These are phyloP conservation scores for Diglossa cyanea DNA, from an alignment of 2,797 vertebrate species.

Conservation along the genomic window DNA sequence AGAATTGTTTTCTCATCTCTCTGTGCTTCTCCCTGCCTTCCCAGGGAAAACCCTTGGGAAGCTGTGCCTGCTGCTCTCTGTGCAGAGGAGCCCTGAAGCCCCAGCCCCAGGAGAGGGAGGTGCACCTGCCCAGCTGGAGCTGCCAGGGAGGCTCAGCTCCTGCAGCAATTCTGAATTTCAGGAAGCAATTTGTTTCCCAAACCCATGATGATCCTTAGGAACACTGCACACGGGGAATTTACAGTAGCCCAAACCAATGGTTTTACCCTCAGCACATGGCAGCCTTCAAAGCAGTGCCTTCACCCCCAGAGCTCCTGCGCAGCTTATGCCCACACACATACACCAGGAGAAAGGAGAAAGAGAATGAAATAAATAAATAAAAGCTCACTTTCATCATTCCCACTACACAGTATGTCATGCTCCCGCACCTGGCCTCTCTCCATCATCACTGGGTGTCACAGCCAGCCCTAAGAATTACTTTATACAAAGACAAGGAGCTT, in stretches of 20 bases:
- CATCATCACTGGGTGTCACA: not conserved
- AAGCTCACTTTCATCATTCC: not conserved
- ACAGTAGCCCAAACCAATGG: not conserved
- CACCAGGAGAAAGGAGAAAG: too few relatives aligned
- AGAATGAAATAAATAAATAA: not conserved
- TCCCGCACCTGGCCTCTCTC: not conserved
- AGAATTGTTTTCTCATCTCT: not conserved
- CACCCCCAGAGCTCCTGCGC: not conserved
- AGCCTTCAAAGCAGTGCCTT: not conserved
- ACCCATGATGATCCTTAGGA: accelerated
- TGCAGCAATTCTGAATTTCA: not conserved
- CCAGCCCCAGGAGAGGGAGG: not conserved
- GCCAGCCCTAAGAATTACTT: not conserved
- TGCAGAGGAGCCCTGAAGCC: not conserved
- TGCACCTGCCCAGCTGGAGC: not conserved
- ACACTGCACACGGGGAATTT: not conserved
- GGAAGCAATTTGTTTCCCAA: not conserved
- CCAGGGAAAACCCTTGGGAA: not conserved
- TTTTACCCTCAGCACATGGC: not conserved
- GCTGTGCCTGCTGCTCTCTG: not conserved
- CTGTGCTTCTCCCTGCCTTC: not conserved
- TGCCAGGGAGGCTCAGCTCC: not conserved
- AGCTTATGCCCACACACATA: not conserved
- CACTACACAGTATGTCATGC: not conserved
- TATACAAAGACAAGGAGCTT: not conserved